These are phyloP conservation scores for Zelleria hepariella DNA, from an alignment of 2,888 invertebrate species.

Conservation along the genomic window DNA sequence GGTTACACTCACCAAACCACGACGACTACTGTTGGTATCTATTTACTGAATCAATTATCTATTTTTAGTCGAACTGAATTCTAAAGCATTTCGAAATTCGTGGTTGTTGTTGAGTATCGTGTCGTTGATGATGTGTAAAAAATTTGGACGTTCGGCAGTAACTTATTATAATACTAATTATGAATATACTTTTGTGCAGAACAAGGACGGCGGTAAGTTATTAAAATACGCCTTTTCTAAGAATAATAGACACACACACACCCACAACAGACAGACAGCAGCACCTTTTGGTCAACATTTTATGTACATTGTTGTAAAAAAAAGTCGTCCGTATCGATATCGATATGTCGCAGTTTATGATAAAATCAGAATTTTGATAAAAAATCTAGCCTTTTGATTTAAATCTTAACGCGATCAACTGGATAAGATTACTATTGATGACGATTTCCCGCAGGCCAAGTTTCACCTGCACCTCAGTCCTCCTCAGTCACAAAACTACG, in stretches of 20 bases:
- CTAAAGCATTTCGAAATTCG: not conserved
- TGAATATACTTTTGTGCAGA: slow-evolving; percentile 46
- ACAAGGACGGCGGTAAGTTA: slow-evolving; percentile 46
- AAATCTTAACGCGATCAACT: too few relatives aligned
- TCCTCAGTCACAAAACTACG: too few relatives aligned
- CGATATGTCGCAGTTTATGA: not conserved
- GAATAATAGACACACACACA: too few relatives aligned
- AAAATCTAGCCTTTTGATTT: not conserved
- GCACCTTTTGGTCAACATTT: not conserved
- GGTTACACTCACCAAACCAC: not conserved
- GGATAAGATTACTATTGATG: too few relatives aligned
- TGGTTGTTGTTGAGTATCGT: not conserved
- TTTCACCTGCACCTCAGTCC: too few relatives aligned
- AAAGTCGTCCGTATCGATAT: not conserved
- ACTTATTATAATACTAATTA: slow-evolving; percentile 54
- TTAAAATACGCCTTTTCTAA: not conserved
- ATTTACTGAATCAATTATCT: too few relatives aligned
- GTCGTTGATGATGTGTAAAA: not conserved
- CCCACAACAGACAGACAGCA: not conserved
- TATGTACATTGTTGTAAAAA: not conserved
- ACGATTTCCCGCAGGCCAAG: too few relatives aligned
- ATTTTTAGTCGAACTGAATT: not conserved
- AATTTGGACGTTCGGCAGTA: slow-evolving; percentile 19
- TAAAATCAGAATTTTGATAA: not conserved
- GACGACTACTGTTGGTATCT: too few relatives aligned